Evolutionary conservation across 2,797 vertebrate genomes (phyloP), one percentile per base, ranked within the genome.

Genomic region (Clarias pachynema): DNA sequence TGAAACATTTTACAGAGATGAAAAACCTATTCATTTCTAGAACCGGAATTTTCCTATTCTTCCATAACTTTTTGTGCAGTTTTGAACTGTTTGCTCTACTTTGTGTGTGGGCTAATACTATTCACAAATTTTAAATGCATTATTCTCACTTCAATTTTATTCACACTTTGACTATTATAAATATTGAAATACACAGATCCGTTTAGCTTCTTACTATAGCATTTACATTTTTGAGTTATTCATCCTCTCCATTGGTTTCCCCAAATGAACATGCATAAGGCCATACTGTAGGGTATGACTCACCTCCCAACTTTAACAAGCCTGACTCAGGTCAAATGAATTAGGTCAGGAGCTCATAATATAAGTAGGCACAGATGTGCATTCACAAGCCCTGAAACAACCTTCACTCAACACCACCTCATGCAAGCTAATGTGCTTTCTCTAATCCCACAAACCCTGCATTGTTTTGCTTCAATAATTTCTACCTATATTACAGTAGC

Each of bases 331-430:
- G 88, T 83, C 72, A 69, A 86, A 70, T 26, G 59, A 79, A 84
- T 81, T 73, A 24, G 6, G 65, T 86, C 87, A 85, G 81, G 72
- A 81, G 66, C 34, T 18, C 44, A 5, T 86, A 72, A 88, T 86
- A 83, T 81, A 60, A 79, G 82, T 63, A 72, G 70, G 49, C 63
- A 65, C 84, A 84, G 81, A 88, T 87, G 85, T 83, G 80, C 63
- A 75, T 84, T 89, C 79, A 86, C 82, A 74, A 87, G 34, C 49
- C 12, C 49, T 44, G 10, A 72, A 72, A 79, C 10, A 2, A 44
- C 40, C 68, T 66, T 81, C 79, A 89, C 57, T 89, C 86, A 79
- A 65, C 79, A 65, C 57, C 75, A 75, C 15, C 57, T 86, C 78
- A 85, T 86, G 86, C 60, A 57, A 14, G n/a, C 82, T 70, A 85